Conservation (phyloP, 1,140 invertebrate genomes). For the Bombus breviceps region DNA sequence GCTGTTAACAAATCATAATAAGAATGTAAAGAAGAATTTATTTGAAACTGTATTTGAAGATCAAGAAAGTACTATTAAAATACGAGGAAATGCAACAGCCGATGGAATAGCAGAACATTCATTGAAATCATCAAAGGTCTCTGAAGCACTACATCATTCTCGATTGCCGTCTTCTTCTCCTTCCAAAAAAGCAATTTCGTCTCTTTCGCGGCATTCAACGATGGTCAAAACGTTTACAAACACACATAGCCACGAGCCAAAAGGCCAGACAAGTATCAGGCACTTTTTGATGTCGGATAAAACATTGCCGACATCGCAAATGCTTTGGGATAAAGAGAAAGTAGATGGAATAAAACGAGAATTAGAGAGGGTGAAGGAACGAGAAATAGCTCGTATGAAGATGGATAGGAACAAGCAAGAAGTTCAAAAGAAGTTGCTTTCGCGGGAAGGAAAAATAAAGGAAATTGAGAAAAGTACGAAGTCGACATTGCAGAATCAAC, state of each 20-base stretch:
- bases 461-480: background rate
- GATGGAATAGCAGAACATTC: background rate
- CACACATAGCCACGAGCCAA: background rate
- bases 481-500: background rate
- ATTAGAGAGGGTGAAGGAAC: conserved; percentile 31
- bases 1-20: background rate
- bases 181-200: background rate
- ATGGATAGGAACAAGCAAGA: background rate
- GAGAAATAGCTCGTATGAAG: background rate
- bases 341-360: conserved; percentile 2
- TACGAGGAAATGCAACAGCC: background rate
- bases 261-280: background rate
- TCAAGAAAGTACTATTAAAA: background rate
- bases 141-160: no score
- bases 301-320: background rate
- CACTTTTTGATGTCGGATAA: conserved; percentile 5
- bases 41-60: conserved; percentile 9
- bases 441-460: background rate
- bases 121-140: background rate
- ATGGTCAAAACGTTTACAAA: background rate
- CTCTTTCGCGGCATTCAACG: background rate
- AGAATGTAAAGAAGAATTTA: background rate
- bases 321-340: background rate
- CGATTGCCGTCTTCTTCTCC: background rate
- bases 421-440: background rate